phyloP scores from a whole-genome alignment of 2,888 invertebrate species.

The Ctena decussata region DNA sequence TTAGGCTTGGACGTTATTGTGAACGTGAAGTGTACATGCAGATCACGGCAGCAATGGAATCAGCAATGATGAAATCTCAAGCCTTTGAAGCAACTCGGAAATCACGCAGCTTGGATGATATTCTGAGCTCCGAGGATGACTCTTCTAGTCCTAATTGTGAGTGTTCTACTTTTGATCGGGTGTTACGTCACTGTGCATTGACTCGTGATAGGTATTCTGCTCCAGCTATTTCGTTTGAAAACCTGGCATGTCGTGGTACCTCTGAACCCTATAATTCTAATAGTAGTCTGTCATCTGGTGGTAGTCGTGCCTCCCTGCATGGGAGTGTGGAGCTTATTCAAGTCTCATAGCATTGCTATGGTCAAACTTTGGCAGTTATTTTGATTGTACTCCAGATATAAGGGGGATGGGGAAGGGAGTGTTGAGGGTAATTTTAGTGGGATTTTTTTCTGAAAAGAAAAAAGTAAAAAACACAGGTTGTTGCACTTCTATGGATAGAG shows the following conservation, averaged over 20 bases:
- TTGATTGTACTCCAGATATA: too few relatives aligned
- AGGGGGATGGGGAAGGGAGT: too few relatives aligned
- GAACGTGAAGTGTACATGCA: constrained; percentile 81
- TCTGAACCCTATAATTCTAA: constrained; percentile 83
- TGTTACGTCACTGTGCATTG: constrained; percentile 71
- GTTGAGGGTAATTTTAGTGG: too few relatives aligned
- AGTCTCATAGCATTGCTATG: constrained; percentile 80
- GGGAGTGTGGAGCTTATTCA: constrained; percentile 85
- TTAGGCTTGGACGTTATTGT: constrained; percentile 75
- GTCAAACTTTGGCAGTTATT: too few relatives aligned
- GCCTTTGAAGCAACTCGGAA: constrained; percentile 81
- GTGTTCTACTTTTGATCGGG: constrained; percentile 72
- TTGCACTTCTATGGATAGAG: too few relatives aligned
- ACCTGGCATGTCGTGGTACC: constrained; percentile 75
- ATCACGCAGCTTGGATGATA: constrained; percentile 86
- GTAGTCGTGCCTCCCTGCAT: constrained; percentile 85
- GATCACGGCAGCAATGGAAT: constrained; percentile 83
- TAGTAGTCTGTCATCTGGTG: constrained; percentile 85
- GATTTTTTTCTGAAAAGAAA: too few relatives aligned
- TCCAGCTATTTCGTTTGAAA: constrained; percentile 75
- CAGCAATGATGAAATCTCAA: constrained; percentile 81
- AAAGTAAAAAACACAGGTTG: too few relatives aligned
- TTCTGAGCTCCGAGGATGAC: constrained; percentile 81
- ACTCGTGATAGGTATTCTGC: constrained; percentile 76
- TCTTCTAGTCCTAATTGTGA: constrained; percentile 65